Conservation (phyloP, 2,888 invertebrate species). For the Thelaira solivaga region DNA sequence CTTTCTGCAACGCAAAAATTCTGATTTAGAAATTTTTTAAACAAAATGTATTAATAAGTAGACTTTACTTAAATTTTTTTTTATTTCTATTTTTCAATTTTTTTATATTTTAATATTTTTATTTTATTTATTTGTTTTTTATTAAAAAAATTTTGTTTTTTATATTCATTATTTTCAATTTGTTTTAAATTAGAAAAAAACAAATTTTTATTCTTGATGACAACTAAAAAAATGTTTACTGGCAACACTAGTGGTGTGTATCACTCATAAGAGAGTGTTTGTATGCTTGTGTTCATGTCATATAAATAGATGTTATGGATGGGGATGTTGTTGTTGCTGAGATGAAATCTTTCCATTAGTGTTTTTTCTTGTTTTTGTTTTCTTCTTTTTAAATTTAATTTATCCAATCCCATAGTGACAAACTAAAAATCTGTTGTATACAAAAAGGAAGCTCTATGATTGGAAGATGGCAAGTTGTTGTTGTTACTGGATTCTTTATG, state of each 20-base stretch:
- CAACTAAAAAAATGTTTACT: too few relatives aligned
- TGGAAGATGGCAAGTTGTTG: conserved; percentile 59
- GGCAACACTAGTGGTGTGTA: not conserved
- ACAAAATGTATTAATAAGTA: too few relatives aligned
- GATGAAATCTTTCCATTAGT: conserved; percentile 48
- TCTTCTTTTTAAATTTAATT: not conserved
- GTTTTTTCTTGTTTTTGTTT: not conserved
- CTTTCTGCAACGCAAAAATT: too few relatives aligned
- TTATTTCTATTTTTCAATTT: too few relatives aligned
- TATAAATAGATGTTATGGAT: conserved; percentile 3
- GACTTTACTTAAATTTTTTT: too few relatives aligned
- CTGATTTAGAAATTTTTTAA: too few relatives aligned
- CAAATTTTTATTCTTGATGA: too few relatives aligned
- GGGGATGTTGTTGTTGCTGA: conserved; percentile 42
- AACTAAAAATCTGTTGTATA: conserved; percentile 52
- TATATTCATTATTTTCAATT: too few relatives aligned
- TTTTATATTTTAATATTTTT: too few relatives aligned
- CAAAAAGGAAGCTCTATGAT: conserved; percentile 46
- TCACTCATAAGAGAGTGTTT: conserved; percentile 8
- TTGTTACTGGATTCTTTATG: conserved; percentile 11
- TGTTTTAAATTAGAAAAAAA: too few relatives aligned
- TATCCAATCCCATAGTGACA: conserved; percentile 34
- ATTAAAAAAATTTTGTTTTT: too few relatives aligned
- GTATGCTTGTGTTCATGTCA: not conserved
- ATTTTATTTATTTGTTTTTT: too few relatives aligned